Evolutionary conservation across 2,113 vertebrate genomes (phyloP), one percentile per base, ranked within the genome.

Genomic region (Apteryx mantelli): DNA sequence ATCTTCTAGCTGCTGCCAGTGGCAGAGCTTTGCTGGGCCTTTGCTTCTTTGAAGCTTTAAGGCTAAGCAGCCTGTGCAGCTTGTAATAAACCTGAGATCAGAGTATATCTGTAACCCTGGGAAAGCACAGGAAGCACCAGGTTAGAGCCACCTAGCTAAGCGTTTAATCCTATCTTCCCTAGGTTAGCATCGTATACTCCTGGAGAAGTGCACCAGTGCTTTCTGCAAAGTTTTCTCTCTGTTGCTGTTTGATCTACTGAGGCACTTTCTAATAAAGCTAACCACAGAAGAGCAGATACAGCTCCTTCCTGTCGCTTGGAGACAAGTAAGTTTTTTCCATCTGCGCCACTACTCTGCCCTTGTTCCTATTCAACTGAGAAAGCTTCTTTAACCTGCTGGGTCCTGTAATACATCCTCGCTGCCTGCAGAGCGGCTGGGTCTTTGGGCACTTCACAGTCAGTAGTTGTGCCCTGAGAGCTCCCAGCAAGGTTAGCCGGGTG

Each of bases 361-460:
- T 6, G 2, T 44, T 82, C 28, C 56, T 68, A 13, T 25, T 0
- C 3, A 75, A 22, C 22, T 2, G 5, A 82, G 68, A 60, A 63
- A 60, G 15, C 30, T 32, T 7, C 85, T 36, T 65, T 40, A 7
- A 34, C 15, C n/a, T 30, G 1, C 32, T 5, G 32, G 18, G 18
- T 79, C 68, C 46, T 18, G 5, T 9, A 38, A 26, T 40, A 53
- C 69, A 38, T 36, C n/a, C 48, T 32, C 7, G 46, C n/a, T 65
- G 69, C 77, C 40, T 22, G 13, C 13, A 22, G 19, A 8, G 24
- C 65, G 69, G 14, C 28, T 65, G 87, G 6, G 13, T 48, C 87
- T 7, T 52, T 16, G 53, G 38, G 3, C 1, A 1, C 44, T 71
- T 34, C 42, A 48, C 34, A 1, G 2, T 3, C 11, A 2, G 22